Base-by-base conservation (phyloP, 2,113 vertebrate species). In the Polypterus bichir region DNA sequence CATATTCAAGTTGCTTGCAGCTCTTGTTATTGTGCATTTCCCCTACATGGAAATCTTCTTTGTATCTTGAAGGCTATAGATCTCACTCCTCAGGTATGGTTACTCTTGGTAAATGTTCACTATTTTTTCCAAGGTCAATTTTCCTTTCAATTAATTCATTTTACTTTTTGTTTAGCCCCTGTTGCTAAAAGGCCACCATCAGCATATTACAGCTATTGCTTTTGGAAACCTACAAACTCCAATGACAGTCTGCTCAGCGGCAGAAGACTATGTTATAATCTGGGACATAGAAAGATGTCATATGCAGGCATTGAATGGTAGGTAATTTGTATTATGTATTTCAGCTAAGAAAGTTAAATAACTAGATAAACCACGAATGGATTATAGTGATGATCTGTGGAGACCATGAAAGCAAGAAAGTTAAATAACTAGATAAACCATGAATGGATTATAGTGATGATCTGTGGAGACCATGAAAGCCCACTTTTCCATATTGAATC, bases 221-320 rank as follows among this genome's bases (percentile, higher is more conserved):
- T 92, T 93, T 75, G 90, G 91, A 46, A 85, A 65, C 57, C 62
- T 54, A 58, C 70, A 3, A 54, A 57, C 49, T 6, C 85, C 86
- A 0, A 69, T 72, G 27, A 71, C 85, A 2, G 54, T 93, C 49
- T 93, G 91, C 52, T 94, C 92, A 51, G 90, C 92, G n/a, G 94
- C 91, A 47, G 60, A 9, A 49, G 91, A 93, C 48, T 70, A 62
- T 46, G 66, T 93, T 7, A 82, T 93, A 5, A 62, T 86, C 46
- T 96, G 94, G 92, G 74, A 86, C 65, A 67, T 94, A 64, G 78
- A 83, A 1, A 65, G 72, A 7, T 94, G 91, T 62, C 70, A 65
- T 9, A 70, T 62, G 66, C 81, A 73, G 61, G 66, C 61, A 6
- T 66, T 71, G 57, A 66, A 84, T 71, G 91, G 92, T 95, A 70